Conservation (phyloP, 2,113 vertebrate genomes). For the Etheostoma cragini region DNA sequence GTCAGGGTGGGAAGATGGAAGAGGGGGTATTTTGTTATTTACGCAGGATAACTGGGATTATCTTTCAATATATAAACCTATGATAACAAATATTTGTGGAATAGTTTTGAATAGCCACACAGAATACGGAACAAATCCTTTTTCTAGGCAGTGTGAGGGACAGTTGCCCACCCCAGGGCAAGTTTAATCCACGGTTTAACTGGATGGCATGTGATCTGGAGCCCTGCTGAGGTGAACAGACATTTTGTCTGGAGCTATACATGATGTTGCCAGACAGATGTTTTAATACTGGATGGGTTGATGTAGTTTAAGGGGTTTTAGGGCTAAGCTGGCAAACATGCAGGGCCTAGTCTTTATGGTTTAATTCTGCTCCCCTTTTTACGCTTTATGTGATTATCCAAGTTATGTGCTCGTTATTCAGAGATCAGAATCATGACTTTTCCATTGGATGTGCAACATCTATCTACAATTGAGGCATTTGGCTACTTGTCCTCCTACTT, state of each 20-base stretch:
- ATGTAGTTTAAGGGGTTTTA: slow-evolving; percentile 36
- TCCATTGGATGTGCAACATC: not conserved
- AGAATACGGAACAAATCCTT: slow-evolving; percentile 28
- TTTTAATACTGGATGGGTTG: slow-evolving; percentile 35
- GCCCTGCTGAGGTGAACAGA: slow-evolving; percentile 70
- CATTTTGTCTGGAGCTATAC: slow-evolving; percentile 55
- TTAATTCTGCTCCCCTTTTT: not conserved
- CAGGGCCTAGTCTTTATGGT: not conserved
- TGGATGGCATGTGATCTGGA: slow-evolving; percentile 59
- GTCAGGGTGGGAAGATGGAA: slow-evolving; percentile 29
- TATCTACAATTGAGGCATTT: not conserved
- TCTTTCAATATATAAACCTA: slow-evolving; percentile 38
- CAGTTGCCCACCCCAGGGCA: slow-evolving; percentile 32
- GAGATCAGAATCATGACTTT: not conserved
- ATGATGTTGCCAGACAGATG: slow-evolving; percentile 58
- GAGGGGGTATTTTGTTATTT: slow-evolving; percentile 10
- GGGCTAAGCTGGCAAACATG: slow-evolving; percentile 1
- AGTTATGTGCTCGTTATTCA: not conserved
- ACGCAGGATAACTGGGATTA: slow-evolving; percentile 19
- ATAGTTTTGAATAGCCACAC: slow-evolving; percentile 20
- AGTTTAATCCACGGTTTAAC: slow-evolving; percentile 66
- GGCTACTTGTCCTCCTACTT: not conserved
- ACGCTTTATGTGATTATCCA: not conserved
- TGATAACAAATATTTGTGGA: slow-evolving; percentile 34
- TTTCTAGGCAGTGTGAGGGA: slow-evolving; percentile 30